phyloP scores from a whole-genome alignment of 2,797 vertebrate genomes.

The Anguilla megastoma region DNA sequence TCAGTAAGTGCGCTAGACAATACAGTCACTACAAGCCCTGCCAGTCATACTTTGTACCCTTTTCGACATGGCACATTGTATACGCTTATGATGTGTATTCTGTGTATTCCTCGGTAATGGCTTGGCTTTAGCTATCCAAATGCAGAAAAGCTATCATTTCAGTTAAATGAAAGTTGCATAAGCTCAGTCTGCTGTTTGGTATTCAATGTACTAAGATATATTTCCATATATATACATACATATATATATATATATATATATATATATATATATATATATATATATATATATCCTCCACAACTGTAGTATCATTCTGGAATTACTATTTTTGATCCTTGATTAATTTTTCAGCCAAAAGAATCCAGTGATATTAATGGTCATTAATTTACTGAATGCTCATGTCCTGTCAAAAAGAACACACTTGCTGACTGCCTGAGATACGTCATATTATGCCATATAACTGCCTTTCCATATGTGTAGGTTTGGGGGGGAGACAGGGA shows the following conservation, averaged over 20 bases:
- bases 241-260: background rate
- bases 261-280: background rate
- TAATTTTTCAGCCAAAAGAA: background rate
- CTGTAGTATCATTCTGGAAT: background rate
- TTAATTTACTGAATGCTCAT: background rate
- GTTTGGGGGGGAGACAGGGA: background rate
- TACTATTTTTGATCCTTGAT: background rate
- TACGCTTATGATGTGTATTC: background rate
- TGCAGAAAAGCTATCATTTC: constrained; percentile 3
- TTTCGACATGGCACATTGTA: background rate
- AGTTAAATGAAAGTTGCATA: constrained; percentile 23
- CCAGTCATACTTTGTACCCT: background rate
- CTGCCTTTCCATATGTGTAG: background rate
- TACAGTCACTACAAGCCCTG: background rate
- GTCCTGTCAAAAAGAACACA: background rate
- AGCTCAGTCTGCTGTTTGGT: constrained; percentile 15
- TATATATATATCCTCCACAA: background rate
- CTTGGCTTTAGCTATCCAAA: constrained; percentile 6
- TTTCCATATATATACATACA: background rate
- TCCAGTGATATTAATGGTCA: background rate
- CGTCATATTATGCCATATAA: background rate
- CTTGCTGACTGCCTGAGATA: background rate
- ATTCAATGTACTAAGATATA: constrained; percentile 7
- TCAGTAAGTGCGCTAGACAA: constrained; percentile 4
- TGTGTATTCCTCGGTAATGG: background rate